These are phyloP conservation scores for Machimus atricapillus DNA, from an alignment of 2,888 invertebrate genomes.

Conservation along the genomic window DNA sequence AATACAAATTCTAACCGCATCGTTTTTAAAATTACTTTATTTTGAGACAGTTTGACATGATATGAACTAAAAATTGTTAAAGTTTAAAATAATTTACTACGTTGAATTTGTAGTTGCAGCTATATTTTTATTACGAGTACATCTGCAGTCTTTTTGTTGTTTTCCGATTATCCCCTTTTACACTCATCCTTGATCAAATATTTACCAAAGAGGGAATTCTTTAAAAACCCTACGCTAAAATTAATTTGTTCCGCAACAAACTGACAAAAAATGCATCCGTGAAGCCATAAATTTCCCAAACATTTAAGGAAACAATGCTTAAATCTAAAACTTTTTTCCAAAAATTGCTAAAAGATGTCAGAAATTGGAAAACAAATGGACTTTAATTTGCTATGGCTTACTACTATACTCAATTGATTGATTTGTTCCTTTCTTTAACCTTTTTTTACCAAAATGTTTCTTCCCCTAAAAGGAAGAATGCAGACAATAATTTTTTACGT, in stretches of 20 bases:
- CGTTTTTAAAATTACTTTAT: too few relatives aligned
- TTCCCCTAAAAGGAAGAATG: background rate
- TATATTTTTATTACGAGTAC: too few relatives aligned
- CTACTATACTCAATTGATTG: background rate
- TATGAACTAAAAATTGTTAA: too few relatives aligned
- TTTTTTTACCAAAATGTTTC: background rate
- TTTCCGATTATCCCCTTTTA: background rate
- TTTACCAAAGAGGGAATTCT: background rate
- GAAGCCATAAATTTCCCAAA: background rate
- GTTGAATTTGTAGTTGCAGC: too few relatives aligned
- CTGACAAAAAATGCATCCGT: slow-evolving; percentile 1
- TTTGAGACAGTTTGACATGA: too few relatives aligned
- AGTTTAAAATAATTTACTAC: too few relatives aligned
- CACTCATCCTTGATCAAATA: background rate
- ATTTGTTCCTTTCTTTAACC: background rate
- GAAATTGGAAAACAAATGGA: slow-evolving; percentile 31
- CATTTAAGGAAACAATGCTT: background rate
- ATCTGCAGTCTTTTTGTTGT: background rate
- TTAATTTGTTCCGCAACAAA: background rate
- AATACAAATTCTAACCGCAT: too few relatives aligned
- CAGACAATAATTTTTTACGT: background rate
- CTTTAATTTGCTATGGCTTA: slow-evolving; percentile 4
- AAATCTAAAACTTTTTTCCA: background rate
- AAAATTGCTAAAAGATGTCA: slow-evolving; percentile 7
- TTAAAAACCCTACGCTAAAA: background rate